These are phyloP conservation scores for Paramormyrops hopkinsi DNA, from an alignment of 2,797 vertebrate genomes.

Conservation along the genomic window DNA sequence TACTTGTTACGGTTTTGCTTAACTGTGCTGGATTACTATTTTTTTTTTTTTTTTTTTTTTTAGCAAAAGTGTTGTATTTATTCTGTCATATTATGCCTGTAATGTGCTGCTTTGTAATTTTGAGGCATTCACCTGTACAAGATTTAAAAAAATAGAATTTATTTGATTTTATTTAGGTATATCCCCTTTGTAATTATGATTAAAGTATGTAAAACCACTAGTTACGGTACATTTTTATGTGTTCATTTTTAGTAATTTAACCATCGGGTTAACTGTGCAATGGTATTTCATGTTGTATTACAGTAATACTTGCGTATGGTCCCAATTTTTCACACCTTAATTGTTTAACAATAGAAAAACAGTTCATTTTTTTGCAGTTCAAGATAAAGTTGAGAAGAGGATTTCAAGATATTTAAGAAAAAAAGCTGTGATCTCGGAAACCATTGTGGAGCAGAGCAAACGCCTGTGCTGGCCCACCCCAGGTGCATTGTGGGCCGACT, in stretches of 20 bases:
- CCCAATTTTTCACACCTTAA: constrained; percentile 54
- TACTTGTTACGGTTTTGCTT: constrained; percentile 62
- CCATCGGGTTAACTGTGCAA: constrained; percentile 72
- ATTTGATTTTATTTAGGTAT: constrained; percentile 55
- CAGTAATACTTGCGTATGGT: constrained; percentile 60
- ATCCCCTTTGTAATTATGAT: constrained; percentile 56
- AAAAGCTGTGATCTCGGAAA: constrained; percentile 57
- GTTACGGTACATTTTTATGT: constrained; percentile 68
- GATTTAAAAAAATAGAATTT: constrained; percentile 67
- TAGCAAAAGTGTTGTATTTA: constrained; percentile 81
- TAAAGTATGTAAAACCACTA: constrained; percentile 65
- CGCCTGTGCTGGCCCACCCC: constrained; percentile 41
- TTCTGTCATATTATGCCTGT: constrained; percentile 75
- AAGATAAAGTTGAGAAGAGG: constrained; percentile 7
- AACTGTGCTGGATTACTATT: constrained; percentile 59
- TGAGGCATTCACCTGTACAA: constrained; percentile 78
- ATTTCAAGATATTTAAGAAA: neutral
- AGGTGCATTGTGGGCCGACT: constrained; percentile 47
- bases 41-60: constrained; percentile 48
- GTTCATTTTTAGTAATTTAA: constrained; percentile 69
- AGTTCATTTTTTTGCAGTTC: constrained; percentile 35
- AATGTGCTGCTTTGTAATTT: constrained; percentile 83
- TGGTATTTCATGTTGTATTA: constrained; percentile 72
- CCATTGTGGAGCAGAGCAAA: constrained; percentile 43
- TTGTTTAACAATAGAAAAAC: constrained; percentile 56